Conservation (phyloP, 1,140 invertebrate genomes). For the Drosophila kohkoa region DNA sequence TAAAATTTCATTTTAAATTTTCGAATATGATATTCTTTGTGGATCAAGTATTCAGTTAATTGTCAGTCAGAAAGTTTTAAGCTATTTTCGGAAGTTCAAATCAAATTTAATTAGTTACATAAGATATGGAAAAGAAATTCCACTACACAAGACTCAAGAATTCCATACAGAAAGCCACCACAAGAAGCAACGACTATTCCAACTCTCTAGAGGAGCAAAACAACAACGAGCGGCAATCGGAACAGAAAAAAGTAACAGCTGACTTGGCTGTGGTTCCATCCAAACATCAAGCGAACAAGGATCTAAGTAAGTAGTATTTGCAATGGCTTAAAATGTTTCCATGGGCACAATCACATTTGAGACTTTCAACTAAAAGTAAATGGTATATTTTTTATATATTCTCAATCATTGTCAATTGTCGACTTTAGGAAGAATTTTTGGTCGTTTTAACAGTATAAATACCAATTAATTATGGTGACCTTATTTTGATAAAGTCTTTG, state of each 20-base stretch:
- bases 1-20: no score
- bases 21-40: no score
- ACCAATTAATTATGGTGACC: no score
- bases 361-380: no score
- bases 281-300: no score
- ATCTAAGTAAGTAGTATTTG: neutral
- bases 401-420: no score
- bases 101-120: conserved; percentile 25
- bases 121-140: conserved; percentile 56
- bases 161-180: neutral
- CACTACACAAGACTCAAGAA: conserved; percentile 24
- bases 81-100: conserved; percentile 11
- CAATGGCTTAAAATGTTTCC: no score
- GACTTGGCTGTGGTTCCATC: neutral
- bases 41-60: neutral
- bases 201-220: neutral
- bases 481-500: no score
- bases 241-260: neutral
- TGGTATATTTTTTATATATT: no score
- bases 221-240: neutral
- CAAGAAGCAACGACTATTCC: neutral
- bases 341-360: no score
- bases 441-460: no score
- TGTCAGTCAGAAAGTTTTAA: neutral
- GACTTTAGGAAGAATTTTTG: no score